phyloP scores from a whole-genome alignment of 2,888 invertebrate species.

The Leptinotarsa haldemani region DNA sequence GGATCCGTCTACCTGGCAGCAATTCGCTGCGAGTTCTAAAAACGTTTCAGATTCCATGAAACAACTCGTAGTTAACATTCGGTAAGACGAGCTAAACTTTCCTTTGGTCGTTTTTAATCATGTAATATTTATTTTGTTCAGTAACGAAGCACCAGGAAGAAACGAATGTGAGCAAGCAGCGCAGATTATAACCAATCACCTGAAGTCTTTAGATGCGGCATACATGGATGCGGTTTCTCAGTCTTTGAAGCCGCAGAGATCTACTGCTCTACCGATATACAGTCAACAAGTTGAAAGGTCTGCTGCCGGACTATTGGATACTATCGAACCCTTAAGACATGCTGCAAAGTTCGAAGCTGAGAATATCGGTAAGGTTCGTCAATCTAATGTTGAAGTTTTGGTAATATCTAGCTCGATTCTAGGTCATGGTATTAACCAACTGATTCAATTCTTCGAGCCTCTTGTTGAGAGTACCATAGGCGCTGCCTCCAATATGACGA shows the following conservation, averaged over 20 bases:
- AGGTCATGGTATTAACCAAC: slow-evolving; percentile 83
- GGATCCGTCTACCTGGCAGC: slow-evolving; percentile 95
- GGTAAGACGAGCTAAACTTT: slow-evolving; percentile 64
- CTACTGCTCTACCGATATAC: slow-evolving; percentile 67
- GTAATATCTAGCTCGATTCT: neutral
- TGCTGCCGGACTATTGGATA: slow-evolving; percentile 84
- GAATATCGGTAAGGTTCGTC: slow-evolving; percentile 73
- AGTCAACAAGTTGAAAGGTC: slow-evolving; percentile 69
- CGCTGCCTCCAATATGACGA: slow-evolving; percentile 89
- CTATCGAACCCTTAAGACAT: slow-evolving; percentile 83
- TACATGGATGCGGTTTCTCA: slow-evolving; percentile 82
- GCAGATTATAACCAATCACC: slow-evolving; percentile 79
- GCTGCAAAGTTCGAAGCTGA: slow-evolving; percentile 94
- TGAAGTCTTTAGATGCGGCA: slow-evolving; percentile 87
- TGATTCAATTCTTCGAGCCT: slow-evolving; percentile 86
- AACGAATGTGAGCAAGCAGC: slow-evolving; percentile 90
- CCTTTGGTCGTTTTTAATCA: too few relatives aligned
- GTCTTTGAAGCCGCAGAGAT: slow-evolving; percentile 58
- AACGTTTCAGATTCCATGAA: slow-evolving; percentile 97
- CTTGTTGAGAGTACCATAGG: slow-evolving; percentile 86
- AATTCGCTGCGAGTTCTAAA: slow-evolving; percentile 92
- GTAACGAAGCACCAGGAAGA: slow-evolving; percentile 96
- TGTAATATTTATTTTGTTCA: slow-evolving; percentile 54
- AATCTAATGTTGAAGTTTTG: neutral
- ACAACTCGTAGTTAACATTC: slow-evolving; percentile 89